Conservation (phyloP, 2,888 invertebrate species). For the Pandemis cinnamomeana region DNA sequence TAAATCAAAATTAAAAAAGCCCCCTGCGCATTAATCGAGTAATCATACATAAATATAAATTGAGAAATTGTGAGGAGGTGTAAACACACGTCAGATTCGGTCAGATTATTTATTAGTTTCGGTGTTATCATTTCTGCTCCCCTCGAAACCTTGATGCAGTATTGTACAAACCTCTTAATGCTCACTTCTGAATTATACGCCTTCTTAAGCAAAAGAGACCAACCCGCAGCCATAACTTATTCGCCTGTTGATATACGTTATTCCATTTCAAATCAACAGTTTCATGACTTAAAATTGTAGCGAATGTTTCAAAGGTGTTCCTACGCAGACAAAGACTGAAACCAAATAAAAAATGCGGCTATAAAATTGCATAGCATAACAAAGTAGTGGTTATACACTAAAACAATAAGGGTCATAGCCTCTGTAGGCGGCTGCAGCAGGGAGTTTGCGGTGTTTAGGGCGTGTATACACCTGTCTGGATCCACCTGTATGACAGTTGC, state of each 20-base stretch:
- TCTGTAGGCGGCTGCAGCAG: slow-evolving; percentile 34
- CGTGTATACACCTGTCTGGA: slow-evolving; percentile 66
- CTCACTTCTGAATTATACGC: no score
- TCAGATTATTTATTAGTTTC: no score
- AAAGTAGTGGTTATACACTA: background rate
- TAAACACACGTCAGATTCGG: no score
- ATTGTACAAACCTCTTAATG: no score
- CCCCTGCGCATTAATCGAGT: no score
- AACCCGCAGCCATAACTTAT: slow-evolving; percentile 7
- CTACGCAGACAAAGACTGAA: slow-evolving; percentile 54
- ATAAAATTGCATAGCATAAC: slow-evolving; percentile 26
- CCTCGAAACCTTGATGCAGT: no score
- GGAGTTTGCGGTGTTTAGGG: slow-evolving; percentile 53
- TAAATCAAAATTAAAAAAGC: no score
- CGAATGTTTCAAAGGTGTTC: slow-evolving; percentile 64
- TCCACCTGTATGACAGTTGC: slow-evolving; percentile 75
- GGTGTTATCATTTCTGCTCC: no score
- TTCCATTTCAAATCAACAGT: slow-evolving; percentile 61
- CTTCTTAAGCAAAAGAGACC: background rate
- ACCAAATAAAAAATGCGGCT: slow-evolving; percentile 46
- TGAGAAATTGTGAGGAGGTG: no score
- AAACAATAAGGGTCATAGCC: slow-evolving; percentile 7
- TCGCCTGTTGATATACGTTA: slow-evolving; percentile 44
- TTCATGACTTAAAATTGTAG: slow-evolving; percentile 57
- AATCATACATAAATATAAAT: no score